Evolutionary conservation across 2,888 invertebrate species (phyloP).

Genomic region (Eupsilia transversa): DNA sequence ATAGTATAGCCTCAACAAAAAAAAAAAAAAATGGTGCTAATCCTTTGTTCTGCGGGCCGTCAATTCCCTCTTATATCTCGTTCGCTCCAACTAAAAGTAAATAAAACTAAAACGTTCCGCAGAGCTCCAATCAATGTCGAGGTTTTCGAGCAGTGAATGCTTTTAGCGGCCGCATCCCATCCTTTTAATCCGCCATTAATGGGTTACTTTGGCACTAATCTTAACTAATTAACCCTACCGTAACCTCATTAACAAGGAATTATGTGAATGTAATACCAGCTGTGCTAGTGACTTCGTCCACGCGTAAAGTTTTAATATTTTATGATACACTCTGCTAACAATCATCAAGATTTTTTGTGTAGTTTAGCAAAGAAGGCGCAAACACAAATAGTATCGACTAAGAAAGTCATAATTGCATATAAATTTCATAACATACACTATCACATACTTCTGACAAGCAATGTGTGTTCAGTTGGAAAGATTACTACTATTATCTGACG

Average conservation of each 20-base stretch:
- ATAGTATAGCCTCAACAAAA: too few relatives aligned
- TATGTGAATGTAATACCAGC: background rate
- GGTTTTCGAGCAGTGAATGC: conserved; percentile 11
- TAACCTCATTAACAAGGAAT: conserved; percentile 23
- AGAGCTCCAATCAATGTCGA: conserved; percentile 3
- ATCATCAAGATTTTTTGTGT: background rate
- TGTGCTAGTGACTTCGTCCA: background rate
- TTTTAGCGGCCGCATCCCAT: conserved; percentile 22
- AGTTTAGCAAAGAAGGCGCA: background rate
- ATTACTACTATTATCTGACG: conserved; percentile 51
- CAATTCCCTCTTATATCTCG: background rate
- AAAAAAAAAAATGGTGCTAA: conserved; percentile 14
- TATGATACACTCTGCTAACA: background rate
- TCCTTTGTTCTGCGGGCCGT: background rate
- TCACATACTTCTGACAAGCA: conserved; percentile 22
- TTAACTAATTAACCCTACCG: conserved; percentile 15
- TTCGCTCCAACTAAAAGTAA: conserved; percentile 7
- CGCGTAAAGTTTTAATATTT: background rate
- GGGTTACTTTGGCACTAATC: conserved; percentile 18
- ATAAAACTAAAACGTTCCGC: conserved; percentile 23
- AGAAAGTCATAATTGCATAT: background rate
- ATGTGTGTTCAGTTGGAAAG: conserved; percentile 55
- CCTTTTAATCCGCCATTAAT: conserved; percentile 21
- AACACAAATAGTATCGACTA: background rate
- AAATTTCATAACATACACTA: conserved; percentile 16